A percentile compares a stretch with the other conserved stretches of the same genome.
These are phyloP conservation scores for Cheilinus undulatus DNA, from an alignment of 2,113 vertebrate genomes.

Conservation along the genomic window DNA sequence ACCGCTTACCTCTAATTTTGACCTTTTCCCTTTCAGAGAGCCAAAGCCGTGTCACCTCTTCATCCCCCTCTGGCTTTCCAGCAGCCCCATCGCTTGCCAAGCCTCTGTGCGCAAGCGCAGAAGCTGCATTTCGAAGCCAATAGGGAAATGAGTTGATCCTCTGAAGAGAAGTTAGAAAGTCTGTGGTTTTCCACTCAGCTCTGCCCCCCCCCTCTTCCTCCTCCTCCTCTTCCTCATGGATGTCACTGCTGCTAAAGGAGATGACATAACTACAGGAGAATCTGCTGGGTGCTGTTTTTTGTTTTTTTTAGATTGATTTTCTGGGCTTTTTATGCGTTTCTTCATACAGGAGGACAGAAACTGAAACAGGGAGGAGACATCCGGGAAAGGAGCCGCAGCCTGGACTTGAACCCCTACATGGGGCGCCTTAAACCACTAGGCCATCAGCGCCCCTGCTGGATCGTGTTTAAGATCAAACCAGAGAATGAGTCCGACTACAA, in stretches of 20 bases:
- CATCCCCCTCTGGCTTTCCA: slow-evolving; percentile 54
- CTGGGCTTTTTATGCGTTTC: no score
- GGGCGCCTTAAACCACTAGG: no score
- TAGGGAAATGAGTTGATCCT: slow-evolving; percentile 38
- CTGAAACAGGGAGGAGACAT: no score
- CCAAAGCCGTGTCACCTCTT: slow-evolving; percentile 1
- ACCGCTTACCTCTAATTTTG: no score
- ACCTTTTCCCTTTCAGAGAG: no score
- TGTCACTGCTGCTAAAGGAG: background rate
- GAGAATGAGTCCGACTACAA: no score
- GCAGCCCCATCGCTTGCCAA: slow-evolving; percentile 10
- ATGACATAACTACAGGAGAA: slow-evolving; percentile 10
- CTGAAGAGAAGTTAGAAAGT: slow-evolving; percentile 21
- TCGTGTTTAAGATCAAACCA: no score
- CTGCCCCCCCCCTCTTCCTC: background rate
- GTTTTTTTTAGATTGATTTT: background rate
- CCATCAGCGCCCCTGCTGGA: no score
- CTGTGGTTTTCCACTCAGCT: slow-evolving; percentile 37
- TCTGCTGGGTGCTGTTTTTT: background rate
- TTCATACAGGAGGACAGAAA: no score
- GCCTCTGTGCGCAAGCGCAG: slow-evolving; percentile 61
- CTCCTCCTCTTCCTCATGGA: background rate
- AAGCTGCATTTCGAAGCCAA: slow-evolving; percentile 32
- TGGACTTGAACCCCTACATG: no score
- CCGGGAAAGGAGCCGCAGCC: no score